A percentile compares a stretch with the other conserved stretches of the same genome.
These are phyloP conservation scores for Pelodytes ibericus DNA, from an alignment of 2,797 vertebrate species.

Conservation along the genomic window DNA sequence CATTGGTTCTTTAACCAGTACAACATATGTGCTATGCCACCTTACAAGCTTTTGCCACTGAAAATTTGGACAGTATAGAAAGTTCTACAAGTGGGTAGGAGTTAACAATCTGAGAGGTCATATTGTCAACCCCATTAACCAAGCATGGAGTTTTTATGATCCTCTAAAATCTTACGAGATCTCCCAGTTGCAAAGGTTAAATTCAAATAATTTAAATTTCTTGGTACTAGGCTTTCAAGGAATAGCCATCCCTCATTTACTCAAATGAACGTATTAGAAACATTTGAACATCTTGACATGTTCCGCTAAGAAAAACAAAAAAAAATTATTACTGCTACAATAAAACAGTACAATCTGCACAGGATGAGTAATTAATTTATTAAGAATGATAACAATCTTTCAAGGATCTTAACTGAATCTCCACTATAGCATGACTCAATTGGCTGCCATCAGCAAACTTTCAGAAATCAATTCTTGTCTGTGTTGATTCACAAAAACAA, in stretches of 20 bases:
- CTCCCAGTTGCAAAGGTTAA: not conserved
- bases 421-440: not conserved
- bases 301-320: not conserved
- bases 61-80: too few relatives aligned
- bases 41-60: too few relatives aligned
- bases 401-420: conserved; percentile 2
- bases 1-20: too few relatives aligned
- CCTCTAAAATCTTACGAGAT: too few relatives aligned
- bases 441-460: not conserved
- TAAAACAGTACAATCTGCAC: not conserved
- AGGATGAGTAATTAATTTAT: conserved; percentile 11
- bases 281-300: too few relatives aligned
- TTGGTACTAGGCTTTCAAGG: not conserved
- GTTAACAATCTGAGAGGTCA: too few relatives aligned
- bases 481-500: not conserved
- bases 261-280: too few relatives aligned
- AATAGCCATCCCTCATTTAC: not conserved
- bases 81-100: too few relatives aligned
- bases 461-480: not conserved
- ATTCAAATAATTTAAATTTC: not conserved
- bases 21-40: too few relatives aligned
- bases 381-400: conserved; percentile 17
- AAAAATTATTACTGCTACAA: too few relatives aligned
- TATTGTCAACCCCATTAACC: too few relatives aligned
- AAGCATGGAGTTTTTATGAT: too few relatives aligned